Evolutionary conservation across 2,888 invertebrate genomes (phyloP).

Genomic region (Eretmocerus hayati): DNA sequence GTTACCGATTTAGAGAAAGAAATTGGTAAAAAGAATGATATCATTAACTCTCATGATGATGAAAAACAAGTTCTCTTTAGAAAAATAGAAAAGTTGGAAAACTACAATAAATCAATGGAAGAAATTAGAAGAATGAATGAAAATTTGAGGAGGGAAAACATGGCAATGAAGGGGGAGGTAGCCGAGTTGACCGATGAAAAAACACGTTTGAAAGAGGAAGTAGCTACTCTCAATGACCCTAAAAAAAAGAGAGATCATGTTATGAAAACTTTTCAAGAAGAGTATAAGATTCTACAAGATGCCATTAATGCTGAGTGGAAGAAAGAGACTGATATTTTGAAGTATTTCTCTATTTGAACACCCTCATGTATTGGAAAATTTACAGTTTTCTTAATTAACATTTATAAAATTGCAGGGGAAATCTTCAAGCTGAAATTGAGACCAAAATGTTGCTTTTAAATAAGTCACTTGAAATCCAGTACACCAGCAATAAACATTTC

Average conservation of each 20-base stretch:
- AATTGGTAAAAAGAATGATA: conserved; percentile 3
- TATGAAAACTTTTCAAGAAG: conserved; percentile 6
- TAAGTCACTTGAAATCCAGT: conserved; percentile 12
- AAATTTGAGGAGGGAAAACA: conserved; percentile 11
- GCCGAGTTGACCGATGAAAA: conserved; percentile 3
- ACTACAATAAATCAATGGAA: not conserved
- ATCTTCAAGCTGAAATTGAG: too few species aligned
- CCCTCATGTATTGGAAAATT: not conserved
- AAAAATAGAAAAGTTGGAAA: not conserved
- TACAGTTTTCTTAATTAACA: not conserved
- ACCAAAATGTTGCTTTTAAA: conserved; percentile 9
- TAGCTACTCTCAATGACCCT: conserved; percentile 1
- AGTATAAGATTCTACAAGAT: conserved; percentile 11
- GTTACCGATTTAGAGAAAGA: conserved; percentile 1
- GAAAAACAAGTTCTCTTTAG: not conserved
- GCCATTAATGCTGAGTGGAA: conserved; percentile 7
- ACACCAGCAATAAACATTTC: not conserved
- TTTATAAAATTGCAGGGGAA: too few species aligned
- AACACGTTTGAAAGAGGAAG: conserved; percentile 4
- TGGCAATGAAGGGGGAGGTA: conserved; percentile 5
- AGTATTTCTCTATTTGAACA: conserved; percentile 13
- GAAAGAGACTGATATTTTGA: conserved; percentile 5
- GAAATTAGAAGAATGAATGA: conserved; percentile 5
- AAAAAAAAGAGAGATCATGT: not conserved
- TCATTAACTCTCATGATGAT: not conserved